Base-by-base conservation (phyloP, 2,888 invertebrate genomes). In the Bursaphelenchus okinawaensis region DNA sequence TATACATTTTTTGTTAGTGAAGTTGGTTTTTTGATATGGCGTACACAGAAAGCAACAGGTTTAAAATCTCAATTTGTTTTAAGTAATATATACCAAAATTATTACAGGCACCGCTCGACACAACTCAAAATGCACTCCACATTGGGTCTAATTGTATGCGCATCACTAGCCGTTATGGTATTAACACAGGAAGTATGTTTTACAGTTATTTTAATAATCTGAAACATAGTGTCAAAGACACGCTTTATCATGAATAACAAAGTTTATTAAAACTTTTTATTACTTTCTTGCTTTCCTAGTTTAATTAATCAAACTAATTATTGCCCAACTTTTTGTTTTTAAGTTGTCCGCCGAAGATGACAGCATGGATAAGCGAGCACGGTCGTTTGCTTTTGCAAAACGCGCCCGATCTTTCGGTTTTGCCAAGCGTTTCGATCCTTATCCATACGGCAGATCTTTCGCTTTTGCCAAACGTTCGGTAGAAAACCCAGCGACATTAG, bases 341-440 rank as follows among this genome's bases (percentile, higher is more conserved):
- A n/a, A n/a, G n/a, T n/a, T n/a, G 40, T n/a, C n/a, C 6, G 12
- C 40, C 40, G 40, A 40, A 40, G 16, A 1, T 1, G 40, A 40
- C 40, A 40, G 40, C 40, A 40, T 66, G 68, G 67, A 66, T 40
- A 66, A 66, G 23, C 67, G 67, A 12, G 57, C 52, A 40, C 52
- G 67, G 16, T 55, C 66, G 23, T 66, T 66, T 29, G 66, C 66
- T n/a, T 66, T 66, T 52, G 66, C 66, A 8, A 66, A 66, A 20
- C 51, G 66, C 27, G 55, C 61, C 31, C 52, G 54, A 16, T 22
- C 62, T 19, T 31, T 62, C n/a, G 68, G 20, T n/a, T 40, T 26
- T 19, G 58, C 51, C 24, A 54, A 54, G 6, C 12, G 19, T 12
- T 54, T 54, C 54, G 24, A 23, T n/a, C 54, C 23, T 1, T 40